phyloP scores from a whole-genome alignment of 2,113 vertebrate species.

The Planiliza haematocheilus region DNA sequence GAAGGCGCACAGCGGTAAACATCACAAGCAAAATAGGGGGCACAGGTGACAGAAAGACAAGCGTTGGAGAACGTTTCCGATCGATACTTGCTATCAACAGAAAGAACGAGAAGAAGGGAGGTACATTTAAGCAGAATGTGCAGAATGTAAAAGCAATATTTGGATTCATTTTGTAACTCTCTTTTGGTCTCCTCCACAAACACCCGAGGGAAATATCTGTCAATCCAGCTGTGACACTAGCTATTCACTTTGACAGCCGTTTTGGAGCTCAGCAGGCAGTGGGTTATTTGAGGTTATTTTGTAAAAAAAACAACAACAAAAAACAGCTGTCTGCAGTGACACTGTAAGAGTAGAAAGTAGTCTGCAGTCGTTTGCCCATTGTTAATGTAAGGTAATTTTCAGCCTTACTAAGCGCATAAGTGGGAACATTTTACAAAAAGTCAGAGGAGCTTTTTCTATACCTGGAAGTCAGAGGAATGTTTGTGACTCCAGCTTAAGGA shows the following conservation, averaged over 20 bases:
- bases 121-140: not conserved
- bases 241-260: not conserved
- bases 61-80: conserved; percentile 16
- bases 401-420: too few relatives aligned
- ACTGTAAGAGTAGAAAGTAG: too few relatives aligned
- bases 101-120: not conserved
- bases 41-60: not conserved
- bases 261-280: not conserved
- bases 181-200: not conserved
- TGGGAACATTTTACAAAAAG: too few relatives aligned
- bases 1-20: conserved; percentile 17
- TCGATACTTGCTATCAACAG: conserved; percentile 8
- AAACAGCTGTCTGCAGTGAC: too few relatives aligned
- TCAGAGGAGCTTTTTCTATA: too few relatives aligned
- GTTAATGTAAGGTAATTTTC: too few relatives aligned
- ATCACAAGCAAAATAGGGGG: conserved; percentile 15
- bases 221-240: not conserved
- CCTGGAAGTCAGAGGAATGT: too few relatives aligned
- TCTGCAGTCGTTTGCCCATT: too few relatives aligned
- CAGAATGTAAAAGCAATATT: not conserved
- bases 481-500: too few relatives aligned
- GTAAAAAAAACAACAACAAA: too few relatives aligned
- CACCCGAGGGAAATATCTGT: not conserved
- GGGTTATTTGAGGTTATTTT: not conserved
- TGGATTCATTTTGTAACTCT: not conserved